Evolutionary conservation across 2,888 invertebrate genomes (phyloP).

Genomic region (Rhamphomyia laevipes): DNA sequence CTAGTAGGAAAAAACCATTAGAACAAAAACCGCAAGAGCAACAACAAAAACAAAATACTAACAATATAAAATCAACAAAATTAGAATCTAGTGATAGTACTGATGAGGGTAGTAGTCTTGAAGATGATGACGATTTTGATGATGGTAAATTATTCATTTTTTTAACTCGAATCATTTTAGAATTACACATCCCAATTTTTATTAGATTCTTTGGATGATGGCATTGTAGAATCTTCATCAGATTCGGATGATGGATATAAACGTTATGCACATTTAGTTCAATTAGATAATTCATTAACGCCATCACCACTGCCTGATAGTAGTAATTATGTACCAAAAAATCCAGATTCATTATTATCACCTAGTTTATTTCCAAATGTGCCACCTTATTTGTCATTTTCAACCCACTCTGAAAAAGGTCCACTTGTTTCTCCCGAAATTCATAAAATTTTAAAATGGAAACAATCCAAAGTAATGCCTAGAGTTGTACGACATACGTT

Average conservation of each 20-base stretch:
- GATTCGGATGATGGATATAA: constrained; percentile 13
- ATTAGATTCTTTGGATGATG: constrained; percentile 4
- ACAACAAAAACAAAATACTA: background rate
- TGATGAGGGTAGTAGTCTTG: constrained; percentile 17
- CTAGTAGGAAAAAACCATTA: no score
- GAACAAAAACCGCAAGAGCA: background rate
- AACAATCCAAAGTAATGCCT: constrained; percentile 88
- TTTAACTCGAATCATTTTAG: background rate
- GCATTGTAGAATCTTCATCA: constrained; percentile 4
- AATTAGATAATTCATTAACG: constrained; percentile 2
- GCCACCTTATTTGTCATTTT: constrained; percentile 69
- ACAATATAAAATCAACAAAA: background rate
- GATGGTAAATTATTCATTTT: constrained; percentile 18
- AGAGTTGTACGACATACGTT: constrained; percentile 82
- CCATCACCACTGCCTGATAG: background rate
- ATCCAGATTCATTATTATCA: constrained; percentile 34
- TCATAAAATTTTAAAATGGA: constrained; percentile 82
- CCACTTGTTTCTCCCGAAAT: constrained; percentile 55
- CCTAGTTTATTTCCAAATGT: constrained; percentile 59
- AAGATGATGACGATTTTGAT: constrained; percentile 25
- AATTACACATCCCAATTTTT: no score
- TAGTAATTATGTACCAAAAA: background rate
- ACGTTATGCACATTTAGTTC: constrained; percentile 2
- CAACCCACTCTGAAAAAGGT: constrained; percentile 50
- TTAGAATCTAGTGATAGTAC: background rate